Evolutionary conservation across 2,888 invertebrate species (phyloP), one percentile per base, ranked within the genome.

Genomic region (Carcina quercana): DNA sequence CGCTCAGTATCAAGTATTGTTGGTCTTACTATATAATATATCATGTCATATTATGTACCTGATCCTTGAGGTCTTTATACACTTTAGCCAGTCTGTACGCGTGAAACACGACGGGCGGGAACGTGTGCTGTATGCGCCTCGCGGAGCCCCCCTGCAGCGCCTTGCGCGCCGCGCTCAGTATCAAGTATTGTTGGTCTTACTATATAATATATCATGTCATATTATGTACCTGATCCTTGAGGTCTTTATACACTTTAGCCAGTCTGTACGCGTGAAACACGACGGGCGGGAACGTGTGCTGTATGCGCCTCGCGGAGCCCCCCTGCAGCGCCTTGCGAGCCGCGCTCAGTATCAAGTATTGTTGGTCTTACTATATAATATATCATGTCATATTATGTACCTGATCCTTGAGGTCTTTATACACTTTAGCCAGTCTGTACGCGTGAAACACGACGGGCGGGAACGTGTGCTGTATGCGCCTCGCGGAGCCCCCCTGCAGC

Each of bases 371-470:
- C n/a, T n/a, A n/a, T n/a, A n/a, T n/a, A n/a, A n/a, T n/a, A n/a
- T n/a, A n/a, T n/a, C n/a, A n/a, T n/a, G n/a, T n/a, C n/a, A n/a
- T n/a, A n/a, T n/a, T n/a, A n/a, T n/a, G n/a, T 39, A 91, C 92
- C 86, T 94, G 88, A 6, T 92, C 89, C 37, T 89, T 87, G 10
- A 92, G 84, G 8, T 88, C 86, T 62, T 91, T 91, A 60, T 96
- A 98, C 32, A 90, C 89, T 65, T 91, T 92, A 0, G 97, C 95
- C 26, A 98, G 84, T 31, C 92, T 89, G 66, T 94, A 98, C 0
- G 97, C 96, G 66, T 96, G 93, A 78, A 98, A 98, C 31, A 98
- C 89, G 17, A 99, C 86, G 0, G 98, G 96, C 12, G 99, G 98
- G 49, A 99, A 86, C 0, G 96, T 95, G 71, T 93, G 94, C 45